A percentile compares a stretch with the other conserved stretches of the same genome.
phyloP scores from a whole-genome alignment of 2,113 vertebrate genomes.

The Phrynosoma blainvillii region DNA sequence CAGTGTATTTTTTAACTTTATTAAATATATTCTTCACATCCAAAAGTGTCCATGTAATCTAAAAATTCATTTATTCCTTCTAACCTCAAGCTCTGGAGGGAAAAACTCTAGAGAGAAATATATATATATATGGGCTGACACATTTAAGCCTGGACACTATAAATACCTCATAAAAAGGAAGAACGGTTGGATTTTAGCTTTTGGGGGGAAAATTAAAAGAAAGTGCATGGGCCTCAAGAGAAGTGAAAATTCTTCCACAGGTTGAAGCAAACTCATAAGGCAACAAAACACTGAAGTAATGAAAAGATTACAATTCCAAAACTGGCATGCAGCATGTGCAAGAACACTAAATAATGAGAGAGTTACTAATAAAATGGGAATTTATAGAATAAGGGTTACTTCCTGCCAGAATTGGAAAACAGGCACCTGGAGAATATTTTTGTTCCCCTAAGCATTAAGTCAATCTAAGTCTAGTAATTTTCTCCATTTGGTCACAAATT shows the following conservation, averaged over 20 bases:
- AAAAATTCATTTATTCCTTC: constrained; percentile 15
- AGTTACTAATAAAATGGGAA: constrained; percentile 34
- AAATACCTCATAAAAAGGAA: constrained; percentile 19
- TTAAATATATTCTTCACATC: constrained; percentile 17
- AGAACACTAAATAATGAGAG: constrained; percentile 35
- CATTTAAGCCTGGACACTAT: constrained; percentile 14
- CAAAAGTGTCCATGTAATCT: constrained; percentile 15
- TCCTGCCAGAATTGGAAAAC: constrained; percentile 36
- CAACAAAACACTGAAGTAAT: constrained; percentile 35
- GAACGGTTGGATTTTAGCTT: constrained; percentile 19
- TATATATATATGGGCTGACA: constrained; percentile 24
- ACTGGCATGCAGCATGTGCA: constrained; percentile 32
- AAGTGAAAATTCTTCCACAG: constrained; percentile 8
- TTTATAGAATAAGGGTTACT: constrained; percentile 34
- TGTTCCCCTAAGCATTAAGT: constrained; percentile 23
- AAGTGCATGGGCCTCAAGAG: constrained; percentile 20
- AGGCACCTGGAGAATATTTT: constrained; percentile 31
- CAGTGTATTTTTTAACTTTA: constrained; percentile 14
- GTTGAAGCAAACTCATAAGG: constrained; percentile 26
- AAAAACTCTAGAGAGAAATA: constrained; percentile 29
- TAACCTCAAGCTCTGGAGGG: not conserved
- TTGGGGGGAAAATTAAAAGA: constrained; percentile 11
- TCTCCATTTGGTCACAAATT: constrained; percentile 25
- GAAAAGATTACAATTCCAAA: constrained; percentile 29
- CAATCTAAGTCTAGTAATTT: constrained; percentile 31